Evolutionary conservation across 37 sponge, comb jelly and placozoan genomes (phyloP), one percentile per base, ranked within the genome.

Genomic region (Ephydatia muelleri): DNA sequence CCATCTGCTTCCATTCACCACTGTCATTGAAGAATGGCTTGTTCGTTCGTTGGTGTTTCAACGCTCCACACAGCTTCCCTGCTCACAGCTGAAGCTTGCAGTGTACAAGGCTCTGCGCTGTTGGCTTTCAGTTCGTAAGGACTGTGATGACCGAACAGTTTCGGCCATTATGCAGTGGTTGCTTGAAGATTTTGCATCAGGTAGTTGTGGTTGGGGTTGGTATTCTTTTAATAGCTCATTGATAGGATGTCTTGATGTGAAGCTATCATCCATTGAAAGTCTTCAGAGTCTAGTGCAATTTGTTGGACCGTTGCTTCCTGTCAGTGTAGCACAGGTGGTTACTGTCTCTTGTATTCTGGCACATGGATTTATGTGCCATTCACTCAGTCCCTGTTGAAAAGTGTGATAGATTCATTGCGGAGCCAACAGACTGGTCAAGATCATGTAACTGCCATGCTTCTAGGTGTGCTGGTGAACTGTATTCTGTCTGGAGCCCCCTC

Each of bases 1-100:
- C 49, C 86, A 80, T 67, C 67, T 86, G 5, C 79, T 79, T 1
- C 86, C 86, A 22, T 86, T 36, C 38, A 25, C 80, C 74, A 14
- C 66, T 43, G n/a, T 14, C 73, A 86, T 86, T 27, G 65, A 70
- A 16, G 26, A 72, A 27, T 22, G 26, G 26, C 19, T 86, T 21
- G 65, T 79, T 29, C 70, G 32, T 2, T 57, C 21, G 5, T 65
- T 86, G 65, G 67, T 12, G 36, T 57, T 57, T 57, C 57, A 57
- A 57, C 57, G 57, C 57, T 57, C 57, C 57, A 14, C 6, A 1
- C 12, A 57, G 9, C 57, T 16, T 11, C 16, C 57, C 57, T 57
- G 34, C 76, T 75, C 27, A 38, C 37, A 34, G 36, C 37, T 33
- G 26, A 38, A 75, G 76, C 37, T 75, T 27, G 37, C 26, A 12